Conservation (phyloP, 2,113 vertebrate species). For the Ceratotherium simum region DNA sequence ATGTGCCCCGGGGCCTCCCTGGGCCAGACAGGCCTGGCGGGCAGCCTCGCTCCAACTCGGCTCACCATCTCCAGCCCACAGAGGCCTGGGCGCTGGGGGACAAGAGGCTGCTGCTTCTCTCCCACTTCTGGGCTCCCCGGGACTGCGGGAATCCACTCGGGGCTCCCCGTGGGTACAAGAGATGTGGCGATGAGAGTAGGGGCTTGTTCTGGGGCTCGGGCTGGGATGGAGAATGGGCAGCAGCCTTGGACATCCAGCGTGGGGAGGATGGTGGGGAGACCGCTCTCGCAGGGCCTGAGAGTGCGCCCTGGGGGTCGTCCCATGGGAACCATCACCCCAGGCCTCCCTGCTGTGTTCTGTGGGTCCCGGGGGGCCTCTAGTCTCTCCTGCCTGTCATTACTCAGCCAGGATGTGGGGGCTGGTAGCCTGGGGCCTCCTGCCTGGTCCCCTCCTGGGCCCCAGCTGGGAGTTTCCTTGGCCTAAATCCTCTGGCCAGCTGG, state of each 20-base stretch:
- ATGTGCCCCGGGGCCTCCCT: background rate
- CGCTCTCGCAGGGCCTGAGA: background rate
- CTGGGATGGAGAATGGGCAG: too few relatives aligned
- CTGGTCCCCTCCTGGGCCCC: constrained; percentile 67
- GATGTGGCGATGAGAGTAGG: too few relatives aligned
- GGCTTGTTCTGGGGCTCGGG: background rate
- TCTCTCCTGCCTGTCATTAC: background rate
- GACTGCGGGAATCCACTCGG: accelerated
- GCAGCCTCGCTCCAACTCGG: background rate
- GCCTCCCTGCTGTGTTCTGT: background rate
- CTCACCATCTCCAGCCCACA: background rate
- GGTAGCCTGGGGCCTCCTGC: background rate
- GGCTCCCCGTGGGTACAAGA: background rate
- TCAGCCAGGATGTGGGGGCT: background rate
- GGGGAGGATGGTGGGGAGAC: background rate
- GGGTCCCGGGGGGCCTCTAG: accelerated
- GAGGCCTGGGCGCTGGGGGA: background rate
- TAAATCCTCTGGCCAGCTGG: constrained; percentile 90
- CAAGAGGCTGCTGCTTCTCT: background rate
- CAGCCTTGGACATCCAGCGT: accelerated
- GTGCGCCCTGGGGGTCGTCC: background rate
- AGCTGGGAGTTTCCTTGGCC: constrained; percentile 60
- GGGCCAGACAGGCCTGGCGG: background rate
- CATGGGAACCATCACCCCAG: accelerated
- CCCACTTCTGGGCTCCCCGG: accelerated